phyloP scores from a whole-genome alignment of 2,888 invertebrate species.

The Artemia sinica region DNA sequence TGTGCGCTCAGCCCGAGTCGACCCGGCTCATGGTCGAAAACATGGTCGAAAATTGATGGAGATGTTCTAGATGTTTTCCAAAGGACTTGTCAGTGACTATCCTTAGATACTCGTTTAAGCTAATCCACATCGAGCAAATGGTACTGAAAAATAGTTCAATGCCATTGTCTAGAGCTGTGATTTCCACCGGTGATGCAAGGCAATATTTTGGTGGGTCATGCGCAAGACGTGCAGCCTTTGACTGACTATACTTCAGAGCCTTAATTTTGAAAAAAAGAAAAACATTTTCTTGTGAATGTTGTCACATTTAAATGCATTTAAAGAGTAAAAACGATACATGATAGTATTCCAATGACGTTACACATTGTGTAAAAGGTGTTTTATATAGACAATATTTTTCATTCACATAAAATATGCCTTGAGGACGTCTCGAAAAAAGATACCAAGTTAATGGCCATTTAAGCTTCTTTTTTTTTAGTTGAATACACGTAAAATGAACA shows the following conservation, averaged over 20 bases:
- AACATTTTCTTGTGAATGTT: background rate
- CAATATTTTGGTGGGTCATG: no score
- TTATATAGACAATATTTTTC: background rate
- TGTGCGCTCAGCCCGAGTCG: no score
- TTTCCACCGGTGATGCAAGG: background rate
- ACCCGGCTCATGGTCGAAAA: no score
- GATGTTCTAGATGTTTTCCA: conserved; percentile 15
- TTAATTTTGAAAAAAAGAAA: conserved; percentile 10
- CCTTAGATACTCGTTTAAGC: background rate
- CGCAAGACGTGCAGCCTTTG: background rate
- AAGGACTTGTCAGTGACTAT: background rate
- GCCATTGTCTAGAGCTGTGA: background rate
- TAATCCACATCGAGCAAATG: background rate
- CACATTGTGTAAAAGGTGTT: background rate
- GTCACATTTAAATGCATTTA: background rate
- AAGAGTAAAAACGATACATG: no score
- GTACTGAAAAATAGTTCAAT: background rate
- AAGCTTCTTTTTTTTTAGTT: background rate
- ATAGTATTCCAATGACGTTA: background rate
- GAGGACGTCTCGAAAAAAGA: no score
- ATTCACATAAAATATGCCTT: no score
- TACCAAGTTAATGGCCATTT: no score
- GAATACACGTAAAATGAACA: no score
- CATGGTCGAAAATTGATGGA: background rate
- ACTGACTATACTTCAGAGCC: background rate